Base-by-base conservation (phyloP, 2,113 vertebrate species). In the Tretioscincus oriximinensis region DNA sequence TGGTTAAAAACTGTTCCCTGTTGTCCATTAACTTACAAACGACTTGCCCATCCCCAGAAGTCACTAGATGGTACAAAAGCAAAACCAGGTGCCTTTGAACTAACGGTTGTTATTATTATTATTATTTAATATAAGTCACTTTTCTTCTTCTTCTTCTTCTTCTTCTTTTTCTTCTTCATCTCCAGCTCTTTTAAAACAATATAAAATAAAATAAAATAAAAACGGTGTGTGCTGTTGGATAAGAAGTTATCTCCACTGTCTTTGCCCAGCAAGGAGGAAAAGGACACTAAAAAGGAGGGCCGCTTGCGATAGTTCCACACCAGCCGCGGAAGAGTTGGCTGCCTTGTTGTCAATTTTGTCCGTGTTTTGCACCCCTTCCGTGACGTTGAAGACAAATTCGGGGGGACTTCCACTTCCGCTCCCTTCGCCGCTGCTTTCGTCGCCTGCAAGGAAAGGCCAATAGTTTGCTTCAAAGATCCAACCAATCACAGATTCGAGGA, bases 351-450 rank as follows among this genome's bases (percentile, higher is more conserved):
- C 90, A 0, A 84, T 89, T 90, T 87, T 90, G 73, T 81, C 93
- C 64, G 76, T 88, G 76, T 54, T 90, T 7, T 89, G 91, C 0
- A 92, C 76, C 63, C 90, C 90, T 49, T 95, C 93, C 0, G 96
- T 95, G 20, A 93, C 93, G 0, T 97, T 97, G 94, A 96, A 96
- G 90, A 97, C 97, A 0, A 98, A 95, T 83, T 96, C 96, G 0
- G 79, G 87, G 61, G 95, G 90, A 49, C 97, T 98, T 0, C 97
- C 98, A 45, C 11, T 58, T 12, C 98, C 97, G 7, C 98, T 99
- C 81, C 98, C 98, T 86, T 94, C 97, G 6, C 97, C 96, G 1
- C 98, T 98, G 87, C 86, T 91, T 1, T 95, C 96, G 4, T 98
- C 97, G 9, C 95, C 98, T 99, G 85, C 0, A 1, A 77, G 31